Evolutionary conservation across 2,888 invertebrate species (phyloP).

Genomic region (Hesperia comma): DNA sequence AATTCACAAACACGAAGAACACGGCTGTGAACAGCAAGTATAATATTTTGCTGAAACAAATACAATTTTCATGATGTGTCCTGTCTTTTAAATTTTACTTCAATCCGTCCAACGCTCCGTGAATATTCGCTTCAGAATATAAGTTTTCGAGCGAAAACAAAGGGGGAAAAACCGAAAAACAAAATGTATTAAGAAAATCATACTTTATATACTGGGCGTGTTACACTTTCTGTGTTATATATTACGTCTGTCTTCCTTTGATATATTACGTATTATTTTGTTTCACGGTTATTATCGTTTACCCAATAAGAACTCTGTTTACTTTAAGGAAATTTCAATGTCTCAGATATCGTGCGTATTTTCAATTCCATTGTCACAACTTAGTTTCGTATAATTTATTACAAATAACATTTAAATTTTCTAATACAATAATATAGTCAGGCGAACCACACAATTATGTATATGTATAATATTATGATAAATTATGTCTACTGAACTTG

Average conservation of each 20-base stretch:
- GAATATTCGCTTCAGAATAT: constrained; percentile 29
- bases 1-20: neutral
- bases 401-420: too few relatives aligned
- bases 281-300: too few relatives aligned
- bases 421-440: too few relatives aligned
- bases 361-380: neutral
- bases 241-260: too few relatives aligned
- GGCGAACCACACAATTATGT: too few relatives aligned
- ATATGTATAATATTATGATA: too few relatives aligned
- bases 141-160: constrained; percentile 28
- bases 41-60: constrained; percentile 23
- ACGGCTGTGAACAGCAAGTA: neutral
- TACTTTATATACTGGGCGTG: neutral
- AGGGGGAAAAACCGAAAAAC: constrained; percentile 24
- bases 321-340: too few relatives aligned
- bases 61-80: constrained; percentile 31
- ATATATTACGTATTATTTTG: too few relatives aligned
- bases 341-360: neutral
- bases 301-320: too few relatives aligned
- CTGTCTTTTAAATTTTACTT: constrained; percentile 33
- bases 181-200: constrained; percentile 9
- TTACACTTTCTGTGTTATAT: too few relatives aligned
- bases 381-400: too few relatives aligned
- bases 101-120: constrained; percentile 29
- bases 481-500: too few relatives aligned